These are phyloP conservation scores for Neostethus bicornis DNA, from an alignment of 2,797 vertebrate genomes.

Conservation along the genomic window DNA sequence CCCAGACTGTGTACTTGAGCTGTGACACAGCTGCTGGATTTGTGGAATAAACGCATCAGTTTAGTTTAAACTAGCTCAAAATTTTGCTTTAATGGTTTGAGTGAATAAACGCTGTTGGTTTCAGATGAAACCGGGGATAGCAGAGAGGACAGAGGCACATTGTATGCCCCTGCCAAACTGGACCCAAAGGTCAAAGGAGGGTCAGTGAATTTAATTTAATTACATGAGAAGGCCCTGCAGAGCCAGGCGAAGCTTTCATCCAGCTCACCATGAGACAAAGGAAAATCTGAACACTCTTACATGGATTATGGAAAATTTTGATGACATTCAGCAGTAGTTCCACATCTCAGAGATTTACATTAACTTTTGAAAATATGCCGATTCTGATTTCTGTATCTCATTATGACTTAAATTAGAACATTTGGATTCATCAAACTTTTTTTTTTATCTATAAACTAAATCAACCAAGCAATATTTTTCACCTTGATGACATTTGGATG, in stretches of 20 bases:
- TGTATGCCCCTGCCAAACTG: slow-evolving; percentile 66
- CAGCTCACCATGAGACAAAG: slow-evolving; percentile 58
- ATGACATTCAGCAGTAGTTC: slow-evolving; percentile 26
- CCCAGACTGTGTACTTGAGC: slow-evolving; percentile 7
- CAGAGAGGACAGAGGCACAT: slow-evolving; percentile 65
- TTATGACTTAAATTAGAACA: not conserved
- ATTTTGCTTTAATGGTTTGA: slow-evolving; percentile 52
- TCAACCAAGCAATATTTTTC: slow-evolving; percentile 7
- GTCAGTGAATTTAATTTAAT: slow-evolving; percentile 74
- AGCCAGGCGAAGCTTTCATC: slow-evolving; percentile 55
- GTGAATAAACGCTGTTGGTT: slow-evolving; percentile 49
- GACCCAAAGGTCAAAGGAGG: slow-evolving; percentile 67
- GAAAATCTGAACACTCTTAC: slow-evolving; percentile 48
- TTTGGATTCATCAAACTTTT: not conserved
- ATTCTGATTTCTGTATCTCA: not conserved
- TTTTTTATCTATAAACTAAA: not conserved
- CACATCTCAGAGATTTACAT: slow-evolving; percentile 7
- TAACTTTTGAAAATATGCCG: not conserved
- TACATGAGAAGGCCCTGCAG: slow-evolving; percentile 65
- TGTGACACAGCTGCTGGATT: slow-evolving; percentile 20
- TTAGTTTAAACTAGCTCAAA: slow-evolving; percentile 40
- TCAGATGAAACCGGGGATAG: slow-evolving; percentile 51
- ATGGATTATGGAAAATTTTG: slow-evolving; percentile 54
- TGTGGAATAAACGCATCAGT: slow-evolving; percentile 10
- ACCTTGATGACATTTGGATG: slow-evolving; percentile 90